Evolutionary conservation across 2,888 invertebrate species (phyloP), one percentile per base, ranked within the genome.

Genomic region (Glomeris marginata): DNA sequence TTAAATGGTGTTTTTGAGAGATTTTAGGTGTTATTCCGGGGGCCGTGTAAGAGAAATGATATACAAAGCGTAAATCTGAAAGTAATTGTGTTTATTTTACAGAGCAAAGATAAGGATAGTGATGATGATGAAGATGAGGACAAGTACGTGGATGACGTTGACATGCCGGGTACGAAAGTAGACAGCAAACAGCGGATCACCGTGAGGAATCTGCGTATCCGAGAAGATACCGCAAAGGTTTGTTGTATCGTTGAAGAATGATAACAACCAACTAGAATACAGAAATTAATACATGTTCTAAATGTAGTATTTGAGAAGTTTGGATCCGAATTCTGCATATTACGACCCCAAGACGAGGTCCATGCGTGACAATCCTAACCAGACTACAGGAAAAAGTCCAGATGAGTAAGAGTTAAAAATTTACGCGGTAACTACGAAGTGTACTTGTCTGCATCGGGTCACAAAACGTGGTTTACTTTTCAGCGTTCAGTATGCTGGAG

Each of bases 171-270:
- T 41, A 97, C 97, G 8, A 97, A 97, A 74, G 97, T 98, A 44
- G 98, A 99, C 63, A 92, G 92, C 2, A 95, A 98, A 67, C 97
- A 99, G 66, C 78, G 98, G 59, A 99, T 99, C 65, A 99, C 98
- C 13, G 97, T 99, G 2, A 74, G 98, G 60, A 99, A 99, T 72
- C 72, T 99, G 58, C 79, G 98, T 60, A 99, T 99, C 58, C 76
- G 98, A 60, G 98, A 99, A 69, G 98, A 99, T 67, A 97, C 95
- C 0, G 98, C 98, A 0, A 99, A 99, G 61, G 67, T 38, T 33
- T 43, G 44, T 49, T 35, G 4, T 33, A 33, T 38, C 15, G n/a
- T n/a, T n/a, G n/a, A n/a, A n/a, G n/a, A n/a, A 10, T 11, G 36
- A 11, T 36, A 11, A 36, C 10, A 36, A 34, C 13, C 5, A 38